Evolutionary conservation across 37 sponge, comb jelly and placozoan species (phyloP), one percentile per base, ranked within the genome.

Genomic region (Hormiphora californensis): DNA sequence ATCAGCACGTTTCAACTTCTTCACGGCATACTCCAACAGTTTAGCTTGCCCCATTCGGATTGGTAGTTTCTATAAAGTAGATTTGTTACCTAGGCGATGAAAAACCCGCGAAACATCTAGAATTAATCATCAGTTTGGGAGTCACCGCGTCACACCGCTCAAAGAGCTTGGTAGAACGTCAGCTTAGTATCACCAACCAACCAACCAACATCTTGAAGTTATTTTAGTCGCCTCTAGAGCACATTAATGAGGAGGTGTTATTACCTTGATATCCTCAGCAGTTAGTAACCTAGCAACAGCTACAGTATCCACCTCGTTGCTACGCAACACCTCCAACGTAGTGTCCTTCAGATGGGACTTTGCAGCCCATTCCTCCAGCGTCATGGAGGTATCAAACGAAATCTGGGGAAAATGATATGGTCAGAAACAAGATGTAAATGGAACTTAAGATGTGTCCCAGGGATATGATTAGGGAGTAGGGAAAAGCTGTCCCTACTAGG

Each of bases 211-310:
- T n/a, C n/a, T n/a, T n/a, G n/a, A n/a, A n/a, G n/a, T n/a, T 46
- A 46, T 15, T 8, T 46, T 12, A 46, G 51, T 12, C 8, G 12
- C 51, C 8, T 46, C 51, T 46, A 46, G 51, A 46, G 11, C 51
- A 46, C 8, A 12, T 12, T 12, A 46, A 46, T 8, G 12, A 46
- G 51, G 51, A 46, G 12, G 11, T 46, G 12, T 46, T 12, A 23
- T 57, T 36, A 73, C 81, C 81, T 33, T 39, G 43, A 73, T 73
- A 40, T 73, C 81, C 44, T 73, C 81, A n/a, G 81, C 32, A 30
- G 40, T 73, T 8, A 73, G 81, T 15, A 73, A 28, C 43, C 35
- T 73, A 4, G 43, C 81, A 1, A 46, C 43, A 46, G 21, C 43
- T 1, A 73, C 46, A 33, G 40, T 46, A 33, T 73, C 81, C 5